Percentiles rank a stretch among this genome's conserved stretches.
phyloP scores from a whole-genome alignment of 2,113 vertebrate species.

The Vulpes ferrilata region DNA sequence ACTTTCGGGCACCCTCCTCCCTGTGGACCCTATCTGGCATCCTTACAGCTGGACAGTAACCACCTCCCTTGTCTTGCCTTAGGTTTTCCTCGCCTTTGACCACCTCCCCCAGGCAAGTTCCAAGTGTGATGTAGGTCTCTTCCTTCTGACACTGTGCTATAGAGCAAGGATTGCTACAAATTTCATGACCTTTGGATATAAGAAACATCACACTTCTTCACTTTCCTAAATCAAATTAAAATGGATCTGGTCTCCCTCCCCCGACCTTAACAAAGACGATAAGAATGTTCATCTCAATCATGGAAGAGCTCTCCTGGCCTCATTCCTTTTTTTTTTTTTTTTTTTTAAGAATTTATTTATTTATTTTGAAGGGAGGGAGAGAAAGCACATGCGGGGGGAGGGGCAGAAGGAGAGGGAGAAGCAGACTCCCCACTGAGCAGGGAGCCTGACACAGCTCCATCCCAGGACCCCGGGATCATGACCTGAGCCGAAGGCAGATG shows the following conservation, averaged over 20 bases:
- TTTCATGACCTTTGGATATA: neutral
- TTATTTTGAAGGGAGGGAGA: no score
- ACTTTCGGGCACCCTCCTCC: no score
- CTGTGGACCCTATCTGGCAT: neutral
- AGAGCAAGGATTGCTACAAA: accelerated
- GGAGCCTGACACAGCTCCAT: no score
- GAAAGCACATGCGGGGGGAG: no score
- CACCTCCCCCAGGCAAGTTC: neutral
- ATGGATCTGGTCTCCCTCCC: neutral
- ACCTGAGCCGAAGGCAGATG: no score
- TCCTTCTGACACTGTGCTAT: accelerated
- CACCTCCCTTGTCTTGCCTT: neutral
- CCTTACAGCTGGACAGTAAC: neutral
- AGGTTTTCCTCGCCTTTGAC: neutral
- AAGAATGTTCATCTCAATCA: neutral
- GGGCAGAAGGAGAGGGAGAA: no score
- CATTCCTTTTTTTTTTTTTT: no score
- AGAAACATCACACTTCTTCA: neutral
- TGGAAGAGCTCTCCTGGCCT: neutral
- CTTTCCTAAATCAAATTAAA: neutral
- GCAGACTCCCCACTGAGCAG: no score
- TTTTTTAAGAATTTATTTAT: no score
- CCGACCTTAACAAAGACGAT: neutral
- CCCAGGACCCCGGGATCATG: no score
- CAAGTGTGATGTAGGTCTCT: neutral